phyloP scores from a whole-genome alignment of 2,113 vertebrate genomes.

The Notothenia coriiceps region DNA sequence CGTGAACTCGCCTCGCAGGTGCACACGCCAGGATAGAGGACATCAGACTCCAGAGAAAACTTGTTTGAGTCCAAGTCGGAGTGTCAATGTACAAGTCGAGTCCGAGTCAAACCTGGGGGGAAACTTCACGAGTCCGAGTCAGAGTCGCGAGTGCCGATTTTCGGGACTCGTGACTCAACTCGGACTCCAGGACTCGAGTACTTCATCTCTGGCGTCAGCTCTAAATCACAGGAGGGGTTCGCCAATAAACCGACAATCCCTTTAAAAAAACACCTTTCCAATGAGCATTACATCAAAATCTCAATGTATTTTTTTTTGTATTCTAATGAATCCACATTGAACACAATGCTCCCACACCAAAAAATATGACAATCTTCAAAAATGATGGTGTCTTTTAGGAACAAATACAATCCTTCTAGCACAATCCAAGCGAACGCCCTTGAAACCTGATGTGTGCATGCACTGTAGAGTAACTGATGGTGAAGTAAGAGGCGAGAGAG shows the following conservation, averaged over 20 bases:
- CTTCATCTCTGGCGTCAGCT: conserved; percentile 3
- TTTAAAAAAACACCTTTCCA: conserved; percentile 41
- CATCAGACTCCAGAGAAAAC: too few species aligned
- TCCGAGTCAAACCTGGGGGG: too few species aligned
- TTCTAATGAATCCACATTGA: conserved; percentile 51
- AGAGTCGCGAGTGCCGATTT: too few species aligned
- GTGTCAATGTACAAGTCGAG: too few species aligned
- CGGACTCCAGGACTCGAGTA: too few species aligned
- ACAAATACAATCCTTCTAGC: conserved; percentile 6
- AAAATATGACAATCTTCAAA: conserved; percentile 46
- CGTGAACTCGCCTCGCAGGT: too few species aligned
- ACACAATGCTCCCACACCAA: conserved; percentile 61
- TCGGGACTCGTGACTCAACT: too few species aligned
- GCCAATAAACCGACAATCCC: conserved; percentile 23
- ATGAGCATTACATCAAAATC: conserved; percentile 50
- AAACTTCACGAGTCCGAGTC: too few species aligned
- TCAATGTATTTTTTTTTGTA: conserved; percentile 27
- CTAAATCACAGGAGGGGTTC: conserved; percentile 22
- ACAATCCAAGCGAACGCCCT: conserved; percentile 18
- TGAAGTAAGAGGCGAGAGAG: neutral
- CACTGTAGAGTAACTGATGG: conserved; percentile 44
- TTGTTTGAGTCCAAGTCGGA: too few species aligned
- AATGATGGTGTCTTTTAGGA: conserved; percentile 29
- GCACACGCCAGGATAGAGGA: too few species aligned
- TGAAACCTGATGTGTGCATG: conserved; percentile 52